These are phyloP conservation scores for Leptestheria dahalacensis DNA, from an alignment of 1,140 invertebrate species.

Conservation along the genomic window DNA sequence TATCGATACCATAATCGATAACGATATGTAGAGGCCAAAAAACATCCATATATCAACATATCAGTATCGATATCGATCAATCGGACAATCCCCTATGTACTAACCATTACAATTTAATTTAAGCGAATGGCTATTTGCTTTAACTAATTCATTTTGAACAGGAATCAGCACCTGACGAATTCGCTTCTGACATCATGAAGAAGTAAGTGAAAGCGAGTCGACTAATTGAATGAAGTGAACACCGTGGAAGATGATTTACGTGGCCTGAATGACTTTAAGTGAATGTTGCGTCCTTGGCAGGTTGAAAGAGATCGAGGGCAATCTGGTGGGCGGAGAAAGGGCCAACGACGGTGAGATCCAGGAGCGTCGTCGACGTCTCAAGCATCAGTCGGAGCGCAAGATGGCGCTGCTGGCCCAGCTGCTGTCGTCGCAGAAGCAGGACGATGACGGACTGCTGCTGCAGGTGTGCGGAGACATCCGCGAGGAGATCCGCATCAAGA, in stretches of 20 bases:
- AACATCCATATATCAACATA: too few relatives aligned
- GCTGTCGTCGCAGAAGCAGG: slow-evolving; percentile 48
- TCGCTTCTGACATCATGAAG: not conserved
- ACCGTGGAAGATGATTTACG: too few relatives aligned
- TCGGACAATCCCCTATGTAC: too few relatives aligned
- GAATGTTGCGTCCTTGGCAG: slow-evolving; percentile 27
- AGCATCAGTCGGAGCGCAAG: slow-evolving; percentile 48
- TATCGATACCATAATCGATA: too few relatives aligned
- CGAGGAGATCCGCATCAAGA: slow-evolving; percentile 57
- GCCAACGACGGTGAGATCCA: slow-evolving; percentile 52
- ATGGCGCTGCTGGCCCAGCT: slow-evolving; percentile 37
- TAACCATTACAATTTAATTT: not conserved
- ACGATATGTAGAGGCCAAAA: too few relatives aligned
- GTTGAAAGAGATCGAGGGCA: slow-evolving; percentile 49
- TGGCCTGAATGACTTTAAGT: not conserved
- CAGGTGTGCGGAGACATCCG: slow-evolving; percentile 56
- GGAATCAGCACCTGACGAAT: not conserved
- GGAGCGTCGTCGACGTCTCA: slow-evolving; percentile 48
- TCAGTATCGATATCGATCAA: too few relatives aligned
- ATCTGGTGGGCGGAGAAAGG: slow-evolving; percentile 65
- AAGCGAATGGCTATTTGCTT: not conserved
- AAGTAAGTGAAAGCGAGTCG: not conserved
- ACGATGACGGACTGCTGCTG: slow-evolving; percentile 46
- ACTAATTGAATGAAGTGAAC: too few relatives aligned
- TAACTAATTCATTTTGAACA: not conserved